Base-by-base conservation (phyloP, 30 jellyfish, hydroid and myxozoan genomes). In the Cassiopea andromeda region DNA sequence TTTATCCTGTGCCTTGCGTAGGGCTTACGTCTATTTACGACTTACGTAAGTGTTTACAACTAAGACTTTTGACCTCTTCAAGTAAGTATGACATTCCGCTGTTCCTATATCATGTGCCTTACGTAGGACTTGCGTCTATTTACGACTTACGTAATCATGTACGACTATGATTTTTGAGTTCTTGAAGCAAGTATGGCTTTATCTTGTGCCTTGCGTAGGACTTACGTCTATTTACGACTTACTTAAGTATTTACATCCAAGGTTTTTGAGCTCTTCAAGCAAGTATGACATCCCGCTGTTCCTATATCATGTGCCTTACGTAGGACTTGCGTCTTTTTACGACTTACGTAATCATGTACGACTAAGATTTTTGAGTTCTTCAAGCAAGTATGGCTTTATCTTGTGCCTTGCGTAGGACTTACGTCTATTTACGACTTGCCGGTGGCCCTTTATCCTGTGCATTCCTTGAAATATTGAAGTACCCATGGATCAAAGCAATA, bases 141-240 rank as follows among this genome's bases (percentile, higher is more conserved):
- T 57, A 5, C 68, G 13, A 57, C 97, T 9, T 91, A 72, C 44
- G 91, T 80, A 44, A 94, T 98, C 10, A 94, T 98, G 5, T 94
- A 94, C 69, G 99, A 85, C 47, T 94, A 94, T 72, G 99, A 94
- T 80, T 91, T 79, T 81, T 97, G 98, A 91, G 73, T 90, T 94
- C 27, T 94, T 94, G 92, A 83, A 80, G 69, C 99, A 94, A 95
- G 97, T 87, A 12, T 44, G 94, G 8, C 18, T 13, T 12, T 17
- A 2, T 81, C 6, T 2, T n/a, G 14, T 3, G 83, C 73, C 7
- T 61, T 61, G 19, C 73, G 2, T 61, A 1, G 14, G 2, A 27
- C 27, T 4, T 4, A 61, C 27, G 27, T 1, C 7, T 1, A 13
- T 4, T 8, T 8, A 61, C 73, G 2, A 61, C 14, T 61, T 4